Base-by-base conservation (phyloP, 2,888 invertebrate genomes). In the Prenolepis imparis region DNA sequence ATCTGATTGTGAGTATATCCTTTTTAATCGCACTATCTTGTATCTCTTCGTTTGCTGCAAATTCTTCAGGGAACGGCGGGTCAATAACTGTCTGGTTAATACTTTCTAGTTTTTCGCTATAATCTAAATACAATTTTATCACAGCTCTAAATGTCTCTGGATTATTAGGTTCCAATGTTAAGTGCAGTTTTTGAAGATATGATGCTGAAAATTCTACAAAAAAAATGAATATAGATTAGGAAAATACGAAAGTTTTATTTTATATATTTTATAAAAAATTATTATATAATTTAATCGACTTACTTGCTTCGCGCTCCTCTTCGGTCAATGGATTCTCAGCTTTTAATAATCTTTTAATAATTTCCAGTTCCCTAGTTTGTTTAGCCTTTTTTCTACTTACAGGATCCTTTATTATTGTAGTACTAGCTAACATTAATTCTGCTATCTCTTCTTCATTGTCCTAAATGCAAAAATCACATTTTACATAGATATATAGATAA, bases 401-500 rank as follows among this genome's bases (percentile, higher is more conserved):
- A 21, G 90, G 92, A 87, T 92, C 94, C 87, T 93, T 95, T 90
- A 95, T 95, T 57, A 95, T 95, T 28, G 95, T 95, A 0, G 95
- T 95, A 91, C 95, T 95, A 18, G 96, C 96, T 70, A 95, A 93
- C 96, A 96, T 96, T 75, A 96, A 93, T 66, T 96, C 95, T 83
- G 96, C 96, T 73, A 96, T 95, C 92, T 96, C 96, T 78, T 96
- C 96, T 89, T 95, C 95, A 91, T 96, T 96, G 90, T 96, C 96
- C 95, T 95, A 4, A 3, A 48, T 9, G 12, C n/a, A 0, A 85
- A 64, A 61, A 75, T 67, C 8, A 59, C 59, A 39, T 36, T 68
- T 48, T 6, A 39, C 1, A 52, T 12, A 83, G n/a, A 52, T 59
- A 84, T 85, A 84, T 85, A n/a, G n/a, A 52, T 52, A 52, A 52